Base-by-base conservation (phyloP, 2,888 invertebrate genomes). In the Apoda limacodes region DNA sequence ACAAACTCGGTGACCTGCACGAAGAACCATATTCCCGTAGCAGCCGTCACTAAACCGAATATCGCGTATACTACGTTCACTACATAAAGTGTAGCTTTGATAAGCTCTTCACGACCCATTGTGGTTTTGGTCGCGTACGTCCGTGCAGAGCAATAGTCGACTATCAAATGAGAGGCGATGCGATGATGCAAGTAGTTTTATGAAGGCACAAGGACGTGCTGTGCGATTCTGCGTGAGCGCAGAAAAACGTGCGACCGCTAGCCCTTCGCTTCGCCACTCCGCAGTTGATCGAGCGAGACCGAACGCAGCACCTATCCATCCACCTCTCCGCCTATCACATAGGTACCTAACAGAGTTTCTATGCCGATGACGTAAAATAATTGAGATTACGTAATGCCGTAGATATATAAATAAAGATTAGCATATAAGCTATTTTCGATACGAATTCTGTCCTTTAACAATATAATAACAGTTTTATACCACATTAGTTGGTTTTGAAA, bases 11-110 rank as follows among this genome's bases (percentile, higher is more conserved):
- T 54, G 5, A 80, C 45, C 33, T 80, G 76, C 46, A 78, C 78
- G 53, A 78, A 80, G 60, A 80, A 80, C 78, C 78, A 80, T 28
- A 78, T 75, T 2, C 76, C 76, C 2, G 70, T 69, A 9, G 76
- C 74, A 2, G 75, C 72, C 15, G 75, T 70, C 32, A 67, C 60
- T 13, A 80, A 47, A 5, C 78, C 78, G 48, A 78, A 76, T 34
- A 80, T 55, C 13, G 74, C 78, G 58, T 69, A 80, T 14, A 78
- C 49, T 17, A 78, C 56, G 48, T 78, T 80, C 45, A 78, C 49
- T 31, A 74, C 56, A 46, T 76, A 76, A 13, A 78, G 56, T 42
- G 69, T 67, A 36, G 59, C 62, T 49, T 75, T 75, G 39, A 70
- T 58, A 39, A 75, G 42, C 11, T 76, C 76, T 40, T 78, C 78